phyloP scores from a whole-genome alignment of 2,797 vertebrate species.

The Limosa lapponica region DNA sequence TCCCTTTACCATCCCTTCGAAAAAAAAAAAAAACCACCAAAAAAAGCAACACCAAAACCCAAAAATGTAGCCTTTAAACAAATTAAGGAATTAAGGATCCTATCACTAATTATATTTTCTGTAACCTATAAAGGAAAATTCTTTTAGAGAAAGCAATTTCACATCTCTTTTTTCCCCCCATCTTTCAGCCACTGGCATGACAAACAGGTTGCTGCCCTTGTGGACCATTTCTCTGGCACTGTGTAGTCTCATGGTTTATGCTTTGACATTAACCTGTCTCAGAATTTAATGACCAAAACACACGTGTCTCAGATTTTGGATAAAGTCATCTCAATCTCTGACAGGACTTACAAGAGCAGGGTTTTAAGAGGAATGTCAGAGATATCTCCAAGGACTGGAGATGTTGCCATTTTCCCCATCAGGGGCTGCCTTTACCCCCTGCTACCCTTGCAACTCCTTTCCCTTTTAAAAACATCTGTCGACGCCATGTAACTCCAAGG shows the following conservation, averaged over 20 bases:
- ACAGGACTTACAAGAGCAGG: not conserved
- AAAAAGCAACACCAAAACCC: rapidly evolving
- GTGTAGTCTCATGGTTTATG: not conserved
- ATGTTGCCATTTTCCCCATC: not conserved
- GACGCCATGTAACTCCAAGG: too few species aligned
- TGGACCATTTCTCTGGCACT: not conserved
- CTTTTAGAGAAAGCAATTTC: not conserved
- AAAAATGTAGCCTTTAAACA: not conserved
- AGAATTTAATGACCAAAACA: not conserved
- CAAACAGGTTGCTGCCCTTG: not conserved
- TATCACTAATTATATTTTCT: not conserved
- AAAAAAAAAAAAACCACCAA: not conserved
- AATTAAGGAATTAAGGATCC: not conserved
- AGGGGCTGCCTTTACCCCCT: not conserved
- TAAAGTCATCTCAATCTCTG: not conserved
- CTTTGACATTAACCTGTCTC: not conserved
- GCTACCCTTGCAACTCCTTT: not conserved
- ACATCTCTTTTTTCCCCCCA: rapidly evolving
- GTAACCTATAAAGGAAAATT: not conserved
- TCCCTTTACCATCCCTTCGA: not conserved
- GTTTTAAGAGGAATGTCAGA: not conserved
- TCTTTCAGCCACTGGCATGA: not conserved
- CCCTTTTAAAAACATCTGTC: not conserved
- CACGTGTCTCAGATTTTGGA: not conserved
- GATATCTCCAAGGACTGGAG: not conserved